Conservation (phyloP, 2,888 invertebrate genomes). For the Boloria euphrosyne region DNA sequence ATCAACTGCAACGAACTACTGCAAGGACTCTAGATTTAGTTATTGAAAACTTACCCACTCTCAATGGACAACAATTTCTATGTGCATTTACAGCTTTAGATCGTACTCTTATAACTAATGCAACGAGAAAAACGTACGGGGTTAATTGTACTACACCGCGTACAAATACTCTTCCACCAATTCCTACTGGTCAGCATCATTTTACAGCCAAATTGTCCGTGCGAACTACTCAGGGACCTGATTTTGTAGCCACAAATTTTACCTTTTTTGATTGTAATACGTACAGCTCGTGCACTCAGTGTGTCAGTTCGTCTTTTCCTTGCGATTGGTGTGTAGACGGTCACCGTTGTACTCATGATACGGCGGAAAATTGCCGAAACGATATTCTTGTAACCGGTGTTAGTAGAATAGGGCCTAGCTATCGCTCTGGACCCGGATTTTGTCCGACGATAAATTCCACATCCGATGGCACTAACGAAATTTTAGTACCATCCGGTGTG, state of each 20-base stretch:
- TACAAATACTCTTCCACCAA: constrained; percentile 95
- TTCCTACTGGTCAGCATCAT: constrained; percentile 96
- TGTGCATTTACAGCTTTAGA: constrained; percentile 97
- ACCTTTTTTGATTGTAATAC: constrained; percentile 99
- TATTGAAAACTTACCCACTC: constrained; percentile 96
- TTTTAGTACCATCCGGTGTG: constrained; percentile 95
- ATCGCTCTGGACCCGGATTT: constrained; percentile 95
- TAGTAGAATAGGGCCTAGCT: constrained; percentile 95
- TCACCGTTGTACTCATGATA: constrained; percentile 97
- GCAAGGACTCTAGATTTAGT: constrained; percentile 95
- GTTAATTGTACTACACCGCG: constrained; percentile 98
- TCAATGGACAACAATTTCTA: constrained; percentile 91
- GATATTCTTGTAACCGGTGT: constrained; percentile 96
- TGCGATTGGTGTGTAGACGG: constrained; percentile 99
- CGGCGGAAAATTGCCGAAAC: constrained; percentile 96
- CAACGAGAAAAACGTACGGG: constrained; percentile 93
- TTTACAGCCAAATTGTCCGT: constrained; percentile 97
- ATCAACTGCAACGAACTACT: constrained; percentile 95
- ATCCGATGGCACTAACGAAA: constrained; percentile 92
- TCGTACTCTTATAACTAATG: constrained; percentile 94
- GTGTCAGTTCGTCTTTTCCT: constrained; percentile 97
- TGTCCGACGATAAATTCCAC: constrained; percentile 97
- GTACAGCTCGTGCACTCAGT: constrained; percentile 97
- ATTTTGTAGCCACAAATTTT: constrained; percentile 98
- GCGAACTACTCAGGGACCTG: constrained; percentile 94